Percentiles rank a stretch among this genome's conserved stretches.
These are phyloP conservation scores for Hartigia nigra DNA, from an alignment of 2,888 invertebrate species.

Conservation along the genomic window DNA sequence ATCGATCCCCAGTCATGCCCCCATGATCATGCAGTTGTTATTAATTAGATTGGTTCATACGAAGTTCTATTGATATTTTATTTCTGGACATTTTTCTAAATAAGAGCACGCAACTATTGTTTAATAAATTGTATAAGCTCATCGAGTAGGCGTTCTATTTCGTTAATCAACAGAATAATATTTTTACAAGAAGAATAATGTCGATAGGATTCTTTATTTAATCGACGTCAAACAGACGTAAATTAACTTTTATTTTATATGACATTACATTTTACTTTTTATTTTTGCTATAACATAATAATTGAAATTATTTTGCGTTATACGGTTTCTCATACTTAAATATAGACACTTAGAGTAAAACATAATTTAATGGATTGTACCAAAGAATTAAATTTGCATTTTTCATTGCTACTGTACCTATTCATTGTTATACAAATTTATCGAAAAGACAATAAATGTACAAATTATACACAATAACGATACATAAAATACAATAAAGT, in stretches of 20 bases:
- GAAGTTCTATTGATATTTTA: background rate
- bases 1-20: constrained; percentile 31
- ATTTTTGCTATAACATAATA: background rate
- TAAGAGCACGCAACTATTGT: background rate
- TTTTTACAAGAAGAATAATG: background rate
- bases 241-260: constrained; percentile 4
- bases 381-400: background rate
- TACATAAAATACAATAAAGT: background rate
- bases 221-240: background rate
- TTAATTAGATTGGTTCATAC: background rate
- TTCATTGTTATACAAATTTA: background rate
- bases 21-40: constrained; percentile 8
- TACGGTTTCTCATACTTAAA: background rate
- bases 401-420: background rate
- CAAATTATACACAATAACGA: background rate
- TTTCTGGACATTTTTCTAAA: background rate
- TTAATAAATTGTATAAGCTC: background rate
- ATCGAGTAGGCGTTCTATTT: background rate
- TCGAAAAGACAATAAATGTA: background rate
- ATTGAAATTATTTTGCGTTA: background rate
- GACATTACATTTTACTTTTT: background rate
- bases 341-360: background rate
- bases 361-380: background rate
- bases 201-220: background rate
- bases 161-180: background rate